These are phyloP conservation scores for Aricia artaxerxes DNA, from an alignment of 2,888 invertebrate species.

Conservation along the genomic window DNA sequence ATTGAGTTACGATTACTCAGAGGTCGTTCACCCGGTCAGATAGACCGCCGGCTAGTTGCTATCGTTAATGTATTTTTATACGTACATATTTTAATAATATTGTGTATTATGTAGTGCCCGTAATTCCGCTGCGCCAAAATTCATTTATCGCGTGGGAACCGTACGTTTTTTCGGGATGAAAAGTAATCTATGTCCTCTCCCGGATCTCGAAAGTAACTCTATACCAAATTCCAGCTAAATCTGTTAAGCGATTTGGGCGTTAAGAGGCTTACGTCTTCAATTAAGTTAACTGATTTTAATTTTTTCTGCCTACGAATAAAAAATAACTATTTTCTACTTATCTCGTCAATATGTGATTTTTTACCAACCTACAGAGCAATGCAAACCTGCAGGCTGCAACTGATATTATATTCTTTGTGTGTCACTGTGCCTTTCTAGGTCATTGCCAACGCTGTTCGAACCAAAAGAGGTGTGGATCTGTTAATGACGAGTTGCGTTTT, in stretches of 20 bases:
- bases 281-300: too few relatives aligned
- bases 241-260: too few relatives aligned
- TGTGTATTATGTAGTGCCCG: not conserved
- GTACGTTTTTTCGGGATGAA: not conserved
- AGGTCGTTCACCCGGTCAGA: slow-evolving; percentile 1
- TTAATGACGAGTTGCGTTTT: not conserved
- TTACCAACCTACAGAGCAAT: not conserved
- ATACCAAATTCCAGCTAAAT: too few relatives aligned
- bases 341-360: too few relatives aligned
- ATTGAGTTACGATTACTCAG: slow-evolving; percentile 7
- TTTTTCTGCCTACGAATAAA: too few relatives aligned
- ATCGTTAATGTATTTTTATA: not conserved
- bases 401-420: slow-evolving; percentile 6
- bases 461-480: not conserved
- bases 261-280: too few relatives aligned
- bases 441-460: not conserved
- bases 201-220: too few relatives aligned
- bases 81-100: not conserved
- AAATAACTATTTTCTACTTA: too few relatives aligned
- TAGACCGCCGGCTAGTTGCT: not conserved
- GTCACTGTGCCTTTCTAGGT: not conserved
- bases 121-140: too few relatives aligned
- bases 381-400: not conserved
- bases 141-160: not conserved
- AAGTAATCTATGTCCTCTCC: too few relatives aligned